Evolutionary conservation across 2,797 vertebrate species (phyloP).

Genomic region (Sitta carolinensis): DNA sequence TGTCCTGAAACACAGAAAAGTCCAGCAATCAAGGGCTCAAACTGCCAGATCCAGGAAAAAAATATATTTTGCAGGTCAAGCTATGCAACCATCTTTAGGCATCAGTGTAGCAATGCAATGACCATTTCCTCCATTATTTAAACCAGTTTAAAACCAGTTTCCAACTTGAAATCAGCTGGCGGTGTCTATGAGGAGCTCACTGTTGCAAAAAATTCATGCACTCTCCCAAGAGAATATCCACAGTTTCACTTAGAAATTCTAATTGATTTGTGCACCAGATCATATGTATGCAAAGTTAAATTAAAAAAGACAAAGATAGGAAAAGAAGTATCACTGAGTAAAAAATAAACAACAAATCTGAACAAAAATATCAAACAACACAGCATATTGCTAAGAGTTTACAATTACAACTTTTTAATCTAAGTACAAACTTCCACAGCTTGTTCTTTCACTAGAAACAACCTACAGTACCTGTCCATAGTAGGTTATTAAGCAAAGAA

Average conservation of each 20-base stretch:
- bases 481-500: neutral
- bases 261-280: neutral
- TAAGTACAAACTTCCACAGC: neutral
- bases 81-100: neutral
- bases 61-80: neutral
- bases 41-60: neutral
- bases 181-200: neutral
- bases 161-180: neutral
- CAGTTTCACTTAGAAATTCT: neutral
- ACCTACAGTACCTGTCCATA: neutral
- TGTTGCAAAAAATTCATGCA: neutral
- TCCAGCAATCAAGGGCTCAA: neutral
- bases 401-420: neutral
- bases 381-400: neutral
- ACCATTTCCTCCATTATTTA: neutral
- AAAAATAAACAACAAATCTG: neutral
- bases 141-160: neutral
- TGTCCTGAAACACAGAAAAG: constrained; percentile 77
- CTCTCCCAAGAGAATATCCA: neutral
- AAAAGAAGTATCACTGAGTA: neutral
- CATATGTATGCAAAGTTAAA: neutral
- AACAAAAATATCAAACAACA: neutral
- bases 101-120: neutral
- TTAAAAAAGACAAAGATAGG: neutral
- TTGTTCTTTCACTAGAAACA: neutral